Evolutionary conservation across 1,140 invertebrate genomes (phyloP), one percentile per base, ranked within the genome.

Genomic region (Acromyrmex echinatior): DNA sequence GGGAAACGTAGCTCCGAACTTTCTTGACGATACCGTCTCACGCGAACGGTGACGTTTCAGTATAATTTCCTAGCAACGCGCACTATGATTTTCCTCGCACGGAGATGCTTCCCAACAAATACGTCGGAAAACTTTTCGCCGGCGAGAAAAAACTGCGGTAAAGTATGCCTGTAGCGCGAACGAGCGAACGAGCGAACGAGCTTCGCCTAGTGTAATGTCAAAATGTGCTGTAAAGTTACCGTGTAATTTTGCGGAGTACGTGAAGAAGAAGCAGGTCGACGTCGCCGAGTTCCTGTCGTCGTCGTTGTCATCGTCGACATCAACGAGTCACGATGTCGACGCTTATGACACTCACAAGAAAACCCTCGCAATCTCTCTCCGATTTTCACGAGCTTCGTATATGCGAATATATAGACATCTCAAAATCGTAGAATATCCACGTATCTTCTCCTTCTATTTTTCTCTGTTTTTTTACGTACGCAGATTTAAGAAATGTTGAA

Each of bases 171-270:
- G 80, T 58, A 82, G 53, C 35, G 68, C 79, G 35, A 45, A 28
- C 51, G 53, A n/a, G 58, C 21, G 35, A 78, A 21, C 58, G n/a
- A 39, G 14, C 21, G 35, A 78, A 21, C 58, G n/a, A 39, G 14
- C 45, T 49, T 16, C 39, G 53, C 39, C 56, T 74, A 53, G 66
- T 82, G 80, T 82, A 82, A 82, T 68, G 68, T 82, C 80, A 82
- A 82, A 82, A 82, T 73, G 68, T 56, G 68, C 80, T 60, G 68
- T 82, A 74, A 82, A 82, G 80, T 82, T 82, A 82, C 68, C 80
- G 68, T 82, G 56, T 82, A 82, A 82, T 82, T 82, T 82, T 70
- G 68, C 80, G 68, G 39, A 74, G 79, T 49, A 74, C 79, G 68
- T 68, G 77, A 73, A 73, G 68, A 82, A 82, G 80, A 62, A 39